Evolutionary conservation across 1,140 invertebrate genomes (phyloP).

Genomic region (Zaprionus taronus): DNA sequence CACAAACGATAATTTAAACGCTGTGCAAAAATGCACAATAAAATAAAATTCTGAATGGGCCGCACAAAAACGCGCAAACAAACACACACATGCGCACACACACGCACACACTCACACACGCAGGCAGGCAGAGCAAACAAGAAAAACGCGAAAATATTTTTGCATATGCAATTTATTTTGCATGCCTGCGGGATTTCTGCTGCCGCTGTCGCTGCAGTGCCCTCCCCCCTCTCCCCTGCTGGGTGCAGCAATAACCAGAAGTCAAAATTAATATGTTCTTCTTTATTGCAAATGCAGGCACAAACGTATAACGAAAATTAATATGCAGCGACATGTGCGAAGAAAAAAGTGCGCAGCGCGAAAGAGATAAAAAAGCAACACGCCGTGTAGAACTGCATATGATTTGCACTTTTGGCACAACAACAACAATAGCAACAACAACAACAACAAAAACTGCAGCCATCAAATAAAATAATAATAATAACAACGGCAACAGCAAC

Average conservation of each 20-base stretch:
- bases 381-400: conserved; percentile 52
- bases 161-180: conserved; percentile 78
- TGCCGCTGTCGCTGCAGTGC: background rate
- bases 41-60: conserved; percentile 74
- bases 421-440: conserved; percentile 29
- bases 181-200: conserved; percentile 59
- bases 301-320: conserved; percentile 63
- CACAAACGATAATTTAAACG: conserved; percentile 46
- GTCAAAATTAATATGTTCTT: conserved; percentile 82
- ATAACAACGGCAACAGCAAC: conserved; percentile 54
- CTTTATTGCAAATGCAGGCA: conserved; percentile 76
- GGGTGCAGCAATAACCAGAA: conserved; percentile 75
- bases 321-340: conserved; percentile 80
- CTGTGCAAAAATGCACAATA: conserved; percentile 53
- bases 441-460: conserved; percentile 33
- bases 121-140: background rate
- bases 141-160: conserved; percentile 66
- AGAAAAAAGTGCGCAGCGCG: conserved; percentile 34
- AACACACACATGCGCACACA: conserved; percentile 13
- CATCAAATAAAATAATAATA: conserved; percentile 73
- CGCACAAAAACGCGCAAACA: conserved; percentile 7
- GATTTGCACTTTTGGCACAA: conserved; percentile 65
- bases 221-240: background rate
- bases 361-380: conserved; percentile 41
- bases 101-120: background rate